Evolutionary conservation across 2,888 invertebrate species (phyloP), one percentile per base, ranked within the genome.

Genomic region (Ormyrus nitidulus): DNA sequence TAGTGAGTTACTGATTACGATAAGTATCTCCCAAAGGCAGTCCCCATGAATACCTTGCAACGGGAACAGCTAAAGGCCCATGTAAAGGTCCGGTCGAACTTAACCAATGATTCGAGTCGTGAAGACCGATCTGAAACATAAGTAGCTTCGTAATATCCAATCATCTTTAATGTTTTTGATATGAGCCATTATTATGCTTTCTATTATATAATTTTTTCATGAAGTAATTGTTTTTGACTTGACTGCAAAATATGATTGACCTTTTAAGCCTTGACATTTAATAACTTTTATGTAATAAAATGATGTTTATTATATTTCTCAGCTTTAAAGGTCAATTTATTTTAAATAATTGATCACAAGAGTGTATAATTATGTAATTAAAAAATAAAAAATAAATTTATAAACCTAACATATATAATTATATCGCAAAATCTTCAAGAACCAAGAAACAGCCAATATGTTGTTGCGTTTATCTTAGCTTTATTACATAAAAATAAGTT

Each of bases 31-130:
- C 89, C 88, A 90, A 87, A 88, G 88, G 88, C 88, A 88, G 89
- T 86, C 86, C 89, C 89, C 88, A 88, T 89, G 90, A 90, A 90
- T 90, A 90, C 90, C 90, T 90, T 90, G 90, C 88, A 90, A 89
- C 89, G 90, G 89, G 89, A 89, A 88, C 90, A 87, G 89, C 89
- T 88, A 87, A 88, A 85, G 87, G 89, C 90, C 88, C 89, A 86
- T 85, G 87, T 86, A 84, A 87, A 86, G 87, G 86, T 89, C 90
- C 90, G 83, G 86, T 87, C 86, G 85, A 87, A 87, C 87, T 88
- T 89, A 88, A 89, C 86, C 86, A 86, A 85, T 88, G 87, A 87
- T 87, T 88, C 86, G 87, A 88, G 87, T 88, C 85, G 89, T 76
- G 82, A 86, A 86, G 89, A 88, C 87, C 87, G 88, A 90, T 90